phyloP scores from a whole-genome alignment of 92 coral and sea anemone species.

The Phymanthus crucifer region DNA sequence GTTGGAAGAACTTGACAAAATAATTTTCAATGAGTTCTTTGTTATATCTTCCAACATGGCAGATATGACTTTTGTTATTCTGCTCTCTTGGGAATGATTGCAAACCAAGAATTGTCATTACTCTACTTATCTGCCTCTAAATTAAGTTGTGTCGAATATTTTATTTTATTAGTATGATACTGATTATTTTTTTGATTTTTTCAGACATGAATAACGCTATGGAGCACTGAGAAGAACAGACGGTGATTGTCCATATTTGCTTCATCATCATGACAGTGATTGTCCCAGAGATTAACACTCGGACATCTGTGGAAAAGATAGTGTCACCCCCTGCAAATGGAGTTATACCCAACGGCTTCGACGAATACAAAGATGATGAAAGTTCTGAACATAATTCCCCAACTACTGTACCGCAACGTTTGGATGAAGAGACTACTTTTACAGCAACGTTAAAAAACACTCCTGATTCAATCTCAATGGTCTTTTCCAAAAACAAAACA shows the following conservation, averaged over 20 bases:
- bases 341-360: background rate
- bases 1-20: no score
- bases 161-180: no score
- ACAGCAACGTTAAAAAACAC: slow-evolving; percentile 18
- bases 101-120: no score
- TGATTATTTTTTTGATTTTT: background rate
- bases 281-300: slow-evolving; percentile 14
- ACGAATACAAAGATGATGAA: background rate
- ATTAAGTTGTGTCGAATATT: no score
- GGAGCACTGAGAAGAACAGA: background rate
- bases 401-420: background rate
- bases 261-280: slow-evolving; percentile 21
- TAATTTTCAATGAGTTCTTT: no score
- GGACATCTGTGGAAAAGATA: slow-evolving; percentile 6
- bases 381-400: background rate
- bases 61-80: no score
- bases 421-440: slow-evolving; percentile 11
- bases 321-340: background rate
- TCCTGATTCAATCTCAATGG: slow-evolving; percentile 15
- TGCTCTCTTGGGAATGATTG: no score
- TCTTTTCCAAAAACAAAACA: slow-evolving; percentile 18
- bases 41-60: no score
- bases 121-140: no score
- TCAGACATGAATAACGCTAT: background rate
- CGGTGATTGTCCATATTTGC: background rate